Percentiles rank a stretch among this genome's conserved stretches.
Evolutionary conservation across 2,888 invertebrate genomes (phyloP).

Genomic region (Norana najaformis): DNA sequence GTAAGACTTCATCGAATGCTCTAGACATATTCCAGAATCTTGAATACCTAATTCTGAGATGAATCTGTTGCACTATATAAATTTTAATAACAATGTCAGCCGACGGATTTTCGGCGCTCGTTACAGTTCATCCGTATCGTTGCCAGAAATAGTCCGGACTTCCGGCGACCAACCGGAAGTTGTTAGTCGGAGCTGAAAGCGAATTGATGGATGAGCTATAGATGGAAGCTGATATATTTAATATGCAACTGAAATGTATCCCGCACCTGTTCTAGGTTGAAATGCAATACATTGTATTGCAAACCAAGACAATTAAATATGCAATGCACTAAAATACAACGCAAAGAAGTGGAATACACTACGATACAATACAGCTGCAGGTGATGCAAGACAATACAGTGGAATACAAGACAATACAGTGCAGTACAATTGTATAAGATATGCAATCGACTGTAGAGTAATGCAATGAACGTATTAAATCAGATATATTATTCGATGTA

Average conservation of each 20-base stretch:
- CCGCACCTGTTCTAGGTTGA: not conserved
- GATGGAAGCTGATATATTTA: not conserved
- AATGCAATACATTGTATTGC: not conserved
- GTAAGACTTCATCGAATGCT: not conserved
- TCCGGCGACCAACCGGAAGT: slow-evolving; percentile 7
- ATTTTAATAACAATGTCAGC: too few relatives aligned
- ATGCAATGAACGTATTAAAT: too few relatives aligned
- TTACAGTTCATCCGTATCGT: not conserved
- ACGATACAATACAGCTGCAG: too few relatives aligned
- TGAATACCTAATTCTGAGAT: too few relatives aligned
- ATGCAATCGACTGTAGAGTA: not conserved
- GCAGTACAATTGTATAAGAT: not conserved
- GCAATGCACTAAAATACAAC: not conserved
- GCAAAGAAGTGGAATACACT: not conserved
- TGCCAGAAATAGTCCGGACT: not conserved
- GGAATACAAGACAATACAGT: not conserved
- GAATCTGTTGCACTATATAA: too few relatives aligned
- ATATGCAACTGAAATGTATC: not conserved
- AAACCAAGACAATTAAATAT: too few relatives aligned
- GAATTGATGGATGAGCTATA: not conserved
- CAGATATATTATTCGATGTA: too few relatives aligned
- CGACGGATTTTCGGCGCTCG: not conserved
- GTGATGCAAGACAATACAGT: too few relatives aligned
- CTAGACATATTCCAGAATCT: too few relatives aligned
- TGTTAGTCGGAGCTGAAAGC: not conserved